A percentile compares a stretch with the other conserved stretches of the same genome.
Conservation (phyloP, 2,888 invertebrate genomes). For the Hedya salicella region DNA sequence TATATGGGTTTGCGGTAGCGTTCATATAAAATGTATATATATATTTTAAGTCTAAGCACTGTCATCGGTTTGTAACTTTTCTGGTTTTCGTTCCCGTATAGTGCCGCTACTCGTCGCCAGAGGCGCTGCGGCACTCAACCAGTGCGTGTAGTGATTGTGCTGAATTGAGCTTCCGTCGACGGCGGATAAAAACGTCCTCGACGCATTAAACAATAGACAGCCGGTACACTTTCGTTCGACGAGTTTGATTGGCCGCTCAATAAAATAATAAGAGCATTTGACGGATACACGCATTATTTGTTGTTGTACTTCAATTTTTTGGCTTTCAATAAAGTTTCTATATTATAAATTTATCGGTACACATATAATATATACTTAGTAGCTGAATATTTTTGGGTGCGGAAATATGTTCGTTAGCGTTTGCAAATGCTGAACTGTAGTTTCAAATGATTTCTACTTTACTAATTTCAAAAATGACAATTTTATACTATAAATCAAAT, state of each 20-base stretch:
- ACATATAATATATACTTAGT: too few species aligned
- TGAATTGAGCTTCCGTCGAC: conserved; percentile 49
- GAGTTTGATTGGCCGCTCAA: conserved; percentile 40
- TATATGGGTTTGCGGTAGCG: too few species aligned
- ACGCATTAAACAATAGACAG: conserved; percentile 48
- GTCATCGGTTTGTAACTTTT: neutral
- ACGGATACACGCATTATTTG: conserved; percentile 16
- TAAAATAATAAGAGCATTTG: conserved; percentile 30
- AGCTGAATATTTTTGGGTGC: too few species aligned
- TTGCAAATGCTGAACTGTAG: too few species aligned
- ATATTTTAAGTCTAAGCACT: too few species aligned
- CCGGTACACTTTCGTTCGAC: conserved; percentile 40
- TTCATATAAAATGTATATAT: too few species aligned
- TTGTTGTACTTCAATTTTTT: conserved; percentile 3
- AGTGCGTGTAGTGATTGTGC: conserved; percentile 47
- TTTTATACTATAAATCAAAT: too few species aligned
- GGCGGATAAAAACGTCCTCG: conserved; percentile 49
- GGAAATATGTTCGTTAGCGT: too few species aligned
- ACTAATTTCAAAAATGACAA: too few species aligned
- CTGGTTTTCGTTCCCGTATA: neutral
- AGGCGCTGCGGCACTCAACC: conserved; percentile 37
- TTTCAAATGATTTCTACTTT: too few species aligned
- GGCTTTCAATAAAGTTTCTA: neutral
- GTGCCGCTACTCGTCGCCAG: conserved; percentile 43
- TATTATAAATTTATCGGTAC: too few species aligned